Evolutionary conservation across 2,888 invertebrate genomes (phyloP).

Genomic region (Molorchus minor): DNA sequence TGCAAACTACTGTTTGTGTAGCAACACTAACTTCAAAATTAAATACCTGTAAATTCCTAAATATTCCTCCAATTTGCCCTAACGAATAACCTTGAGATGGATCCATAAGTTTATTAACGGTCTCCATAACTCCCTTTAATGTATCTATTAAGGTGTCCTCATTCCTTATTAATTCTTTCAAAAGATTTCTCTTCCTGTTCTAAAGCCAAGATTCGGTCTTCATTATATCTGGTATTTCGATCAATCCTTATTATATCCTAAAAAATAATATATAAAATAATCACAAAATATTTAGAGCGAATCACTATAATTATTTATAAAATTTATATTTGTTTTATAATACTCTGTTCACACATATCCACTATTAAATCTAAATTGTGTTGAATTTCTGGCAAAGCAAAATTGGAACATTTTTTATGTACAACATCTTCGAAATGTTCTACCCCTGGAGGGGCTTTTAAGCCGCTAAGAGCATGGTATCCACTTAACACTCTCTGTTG

Average conservation of each 20-base stretch:
- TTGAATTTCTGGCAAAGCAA: conserved; percentile 86
- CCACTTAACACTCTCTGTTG: conserved; percentile 92
- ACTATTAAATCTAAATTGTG: conserved; percentile 93
- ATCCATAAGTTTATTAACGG: conserved; percentile 71
- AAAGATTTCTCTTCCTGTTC: conserved; percentile 80
- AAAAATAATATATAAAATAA: conserved; percentile 36
- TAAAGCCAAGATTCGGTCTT: conserved; percentile 81
- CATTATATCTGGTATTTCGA: conserved; percentile 76
- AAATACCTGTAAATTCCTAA: conserved; percentile 68
- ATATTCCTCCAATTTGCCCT: conserved; percentile 68
- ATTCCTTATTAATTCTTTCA: conserved; percentile 73
- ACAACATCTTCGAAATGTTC: conserved; percentile 72
- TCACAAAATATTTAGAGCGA: no score
- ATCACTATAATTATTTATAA: no score
- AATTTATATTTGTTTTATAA: no score
- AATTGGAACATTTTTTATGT: conserved; percentile 72
- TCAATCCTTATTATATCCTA: conserved; percentile 89
- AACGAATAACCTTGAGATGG: conserved; percentile 66
- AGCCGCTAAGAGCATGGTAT: conserved; percentile 88
- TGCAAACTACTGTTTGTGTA: no score
- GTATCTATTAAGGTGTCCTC: conserved; percentile 79
- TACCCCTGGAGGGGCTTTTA: conserved; percentile 67
- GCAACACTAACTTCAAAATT: no score
- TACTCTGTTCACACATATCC: conserved; percentile 93
- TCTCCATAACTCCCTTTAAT: conserved; percentile 73